A percentile compares a stretch with the other conserved stretches of the same genome.
These are phyloP conservation scores for Saccostrea glomerata DNA, from an alignment of 1,140 invertebrate species.

Conservation along the genomic window DNA sequence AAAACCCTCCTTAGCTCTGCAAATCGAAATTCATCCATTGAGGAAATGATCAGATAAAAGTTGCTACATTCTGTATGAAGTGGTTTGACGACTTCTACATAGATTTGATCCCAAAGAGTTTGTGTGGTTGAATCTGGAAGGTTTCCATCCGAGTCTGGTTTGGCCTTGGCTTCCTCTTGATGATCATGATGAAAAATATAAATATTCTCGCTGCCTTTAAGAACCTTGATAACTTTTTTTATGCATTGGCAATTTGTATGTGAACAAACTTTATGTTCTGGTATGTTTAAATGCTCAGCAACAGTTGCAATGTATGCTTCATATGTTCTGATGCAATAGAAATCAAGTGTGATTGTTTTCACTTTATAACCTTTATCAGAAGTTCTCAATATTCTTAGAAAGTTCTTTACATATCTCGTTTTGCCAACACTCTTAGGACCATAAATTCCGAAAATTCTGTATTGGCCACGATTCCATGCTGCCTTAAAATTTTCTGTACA, in stretches of 20 bases:
- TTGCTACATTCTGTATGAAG: background rate
- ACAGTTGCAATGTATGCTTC: background rate
- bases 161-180: background rate
- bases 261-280: background rate
- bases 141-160: background rate
- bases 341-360: background rate
- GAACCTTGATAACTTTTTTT: background rate
- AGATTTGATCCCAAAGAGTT: background rate
- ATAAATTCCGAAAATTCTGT: background rate
- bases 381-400: background rate
- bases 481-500: background rate
- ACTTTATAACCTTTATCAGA: background rate
- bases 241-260: background rate
- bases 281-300: background rate
- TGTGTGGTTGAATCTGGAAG: background rate
- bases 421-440: background rate
- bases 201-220: background rate
- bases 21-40: constrained; percentile 4
- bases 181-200: constrained; percentile 16
- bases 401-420: background rate
- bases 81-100: background rate
- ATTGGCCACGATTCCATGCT: background rate
- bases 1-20: background rate
- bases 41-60: constrained; percentile 12
- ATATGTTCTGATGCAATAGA: background rate